Evolutionary conservation across 2,888 invertebrate species (phyloP), one percentile per base, ranked within the genome.

Genomic region (Bursaphelenchus okinawaensis): DNA sequence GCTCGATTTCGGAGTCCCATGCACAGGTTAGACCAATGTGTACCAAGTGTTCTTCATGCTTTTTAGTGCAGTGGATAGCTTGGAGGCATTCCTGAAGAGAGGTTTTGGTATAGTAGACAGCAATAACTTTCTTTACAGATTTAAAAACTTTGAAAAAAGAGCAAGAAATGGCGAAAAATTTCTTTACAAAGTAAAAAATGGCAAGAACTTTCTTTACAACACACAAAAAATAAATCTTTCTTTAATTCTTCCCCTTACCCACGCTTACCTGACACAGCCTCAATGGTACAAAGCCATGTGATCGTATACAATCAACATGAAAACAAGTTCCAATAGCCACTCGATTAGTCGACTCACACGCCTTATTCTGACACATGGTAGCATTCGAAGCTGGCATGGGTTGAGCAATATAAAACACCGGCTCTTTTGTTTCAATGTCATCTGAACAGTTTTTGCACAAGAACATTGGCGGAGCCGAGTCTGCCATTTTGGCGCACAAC

Each of bases 301-400:
- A 92, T 82, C 91, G 91, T 51, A 93, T 93, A 83, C 98, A 98
- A 84, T 96, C 96, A 55, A 90, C 90, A 0, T 93, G 92, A 84
- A 96, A 96, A 83, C 98, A 98, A 57, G 95, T 93, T 9, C 92
- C 91, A 69, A 92, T 89, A 0, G 95, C 94, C 2, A 91, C 89
- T 16, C 93, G 94, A 76, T 93, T 92, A 0, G 88, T 87, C 0
- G 93, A 90, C 56, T 92, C 89, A 83, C 96, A 96, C 83, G 93
- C 95, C 90, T 68, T 73, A 54, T 76, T 72, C 65, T 82, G 80
- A 60, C 82, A 82, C 24, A 76, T 76, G 50, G 78, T 75, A 54
- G 72, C 75, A 28, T 71, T 69, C 4, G 73, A 66, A 0, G 77
- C 75, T 2, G 80, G 80, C 73, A 82, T 75, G 9, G 82, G 82